Percentiles rank a stretch among this genome's conserved stretches.
Conservation (phyloP, 2,797 vertebrate genomes). For the Chanos chanos region DNA sequence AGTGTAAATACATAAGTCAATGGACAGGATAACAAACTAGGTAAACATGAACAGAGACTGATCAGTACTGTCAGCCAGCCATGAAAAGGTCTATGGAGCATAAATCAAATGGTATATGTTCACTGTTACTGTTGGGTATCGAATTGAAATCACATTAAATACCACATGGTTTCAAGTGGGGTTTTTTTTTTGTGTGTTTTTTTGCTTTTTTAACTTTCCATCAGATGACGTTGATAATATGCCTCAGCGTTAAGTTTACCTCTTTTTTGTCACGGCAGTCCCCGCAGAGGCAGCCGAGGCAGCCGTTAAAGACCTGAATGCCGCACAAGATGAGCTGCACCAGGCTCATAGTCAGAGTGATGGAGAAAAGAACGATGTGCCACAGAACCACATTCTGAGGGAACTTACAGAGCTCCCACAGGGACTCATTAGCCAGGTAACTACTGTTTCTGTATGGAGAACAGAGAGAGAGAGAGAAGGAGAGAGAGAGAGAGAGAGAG, state of each 20-base stretch:
- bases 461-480: not conserved
- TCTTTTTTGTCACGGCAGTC: conserved; percentile 76
- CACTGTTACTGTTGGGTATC: too few relatives aligned
- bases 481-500: not conserved
- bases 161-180: too few relatives aligned
- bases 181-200: too few relatives aligned
- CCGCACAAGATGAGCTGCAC: conserved; percentile 78
- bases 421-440: conserved; percentile 60
- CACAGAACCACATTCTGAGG: conserved; percentile 78
- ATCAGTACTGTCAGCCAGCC: too few relatives aligned
- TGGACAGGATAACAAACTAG: too few relatives aligned
- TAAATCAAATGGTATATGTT: too few relatives aligned
- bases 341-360: conserved; percentile 68
- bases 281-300: conserved; percentile 82
- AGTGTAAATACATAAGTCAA: too few relatives aligned
- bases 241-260: conserved; percentile 43
- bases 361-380: conserved; percentile 81
- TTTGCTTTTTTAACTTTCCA: too few relatives aligned
- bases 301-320: conserved; percentile 83
- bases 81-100: too few relatives aligned
- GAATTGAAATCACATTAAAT: too few relatives aligned
- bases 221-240: too few relatives aligned
- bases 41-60: too few relatives aligned
- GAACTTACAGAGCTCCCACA: conserved; percentile 62
- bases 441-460: conserved; percentile 46